A percentile compares a stretch with the other conserved stretches of the same genome.
Conservation (phyloP, 2,888 invertebrate species). For the Acleris holmiana region DNA sequence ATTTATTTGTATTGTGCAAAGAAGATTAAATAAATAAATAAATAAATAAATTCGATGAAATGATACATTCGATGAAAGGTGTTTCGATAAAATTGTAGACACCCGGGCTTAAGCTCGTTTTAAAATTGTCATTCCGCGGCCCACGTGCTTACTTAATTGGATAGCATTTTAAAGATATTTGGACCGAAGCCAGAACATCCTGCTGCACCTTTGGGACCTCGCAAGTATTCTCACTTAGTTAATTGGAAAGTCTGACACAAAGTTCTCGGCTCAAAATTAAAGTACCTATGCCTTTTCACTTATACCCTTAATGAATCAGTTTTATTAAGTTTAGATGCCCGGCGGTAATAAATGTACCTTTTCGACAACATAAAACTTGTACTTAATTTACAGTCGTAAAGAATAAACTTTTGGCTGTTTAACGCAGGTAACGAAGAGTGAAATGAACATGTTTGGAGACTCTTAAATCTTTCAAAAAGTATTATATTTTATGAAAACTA, state of each 20-base stretch:
- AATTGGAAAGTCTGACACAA: conserved; percentile 23
- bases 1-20: too few relatives aligned
- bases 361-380: conserved; percentile 1
- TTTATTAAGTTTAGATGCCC: conserved; percentile 4
- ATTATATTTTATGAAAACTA: too few relatives aligned
- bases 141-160: conserved; percentile 7
- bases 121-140: neutral
- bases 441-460: too few relatives aligned
- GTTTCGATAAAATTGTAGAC: too few relatives aligned
- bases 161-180: conserved; percentile 25
- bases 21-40: too few relatives aligned
- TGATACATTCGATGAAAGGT: too few relatives aligned
- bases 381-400: neutral
- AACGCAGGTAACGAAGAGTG: too few relatives aligned
- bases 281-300: conserved; percentile 17
- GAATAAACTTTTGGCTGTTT: too few relatives aligned
- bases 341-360: neutral
- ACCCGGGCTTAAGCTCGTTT: neutral
- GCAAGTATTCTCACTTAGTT: conserved; percentile 24
- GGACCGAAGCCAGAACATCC: conserved; percentile 17
- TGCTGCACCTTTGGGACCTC: conserved; percentile 22
- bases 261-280: conserved; percentile 18
- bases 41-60: too few relatives aligned
- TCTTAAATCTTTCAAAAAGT: too few relatives aligned
- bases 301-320: conserved; percentile 10